Evolutionary conservation across 1,140 invertebrate species (phyloP), one percentile per base, ranked within the genome.

Genomic region (Bombus sylvicola): DNA sequence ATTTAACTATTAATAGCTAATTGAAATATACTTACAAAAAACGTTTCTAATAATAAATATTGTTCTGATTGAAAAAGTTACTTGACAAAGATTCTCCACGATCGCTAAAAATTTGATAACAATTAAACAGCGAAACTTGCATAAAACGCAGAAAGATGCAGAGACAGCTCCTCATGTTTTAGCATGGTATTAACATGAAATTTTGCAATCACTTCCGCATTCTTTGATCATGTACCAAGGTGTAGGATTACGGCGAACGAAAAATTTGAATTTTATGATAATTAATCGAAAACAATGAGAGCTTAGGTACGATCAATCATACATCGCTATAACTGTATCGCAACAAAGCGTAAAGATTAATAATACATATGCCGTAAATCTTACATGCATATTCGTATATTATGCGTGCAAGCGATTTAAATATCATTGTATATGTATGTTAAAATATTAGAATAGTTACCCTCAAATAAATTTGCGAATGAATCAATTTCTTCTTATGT

Each of bases 201-300:
- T 88, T 90, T 89, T 64, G 76, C 53, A 83, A 85, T 43, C 62
- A 71, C 34, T 88, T 86, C 83, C 82, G 82, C 89, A 89, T 90
- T 89, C 83, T 87, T 37, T 10, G 43, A 68, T 78, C 77, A n/a
- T 89, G 82, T 89, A 87, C 77, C 64, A 13, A 12, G 69, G 57
- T 72, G 39, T 85, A 71, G 34, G 43, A 53, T 87, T 77, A 75
- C 82, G 12, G 31, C 47, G 39, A 69, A 71, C 41, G 15, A 66
- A 64, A 47, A 75, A 64, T 75, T 41, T 28, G 5, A 43, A 37
- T 82, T 82, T 75, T 75, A 75, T 25, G 53, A 25, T 64, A 82
- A 82, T 82, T 82, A 66, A 75, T 66, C 25, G 57, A 34, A 75
- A 15, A 57, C 41, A 82, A 82, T 47, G 25, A 75, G 41, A 31